phyloP scores from a whole-genome alignment of 1,140 invertebrate species.

The Elysia chlorotica region DNA sequence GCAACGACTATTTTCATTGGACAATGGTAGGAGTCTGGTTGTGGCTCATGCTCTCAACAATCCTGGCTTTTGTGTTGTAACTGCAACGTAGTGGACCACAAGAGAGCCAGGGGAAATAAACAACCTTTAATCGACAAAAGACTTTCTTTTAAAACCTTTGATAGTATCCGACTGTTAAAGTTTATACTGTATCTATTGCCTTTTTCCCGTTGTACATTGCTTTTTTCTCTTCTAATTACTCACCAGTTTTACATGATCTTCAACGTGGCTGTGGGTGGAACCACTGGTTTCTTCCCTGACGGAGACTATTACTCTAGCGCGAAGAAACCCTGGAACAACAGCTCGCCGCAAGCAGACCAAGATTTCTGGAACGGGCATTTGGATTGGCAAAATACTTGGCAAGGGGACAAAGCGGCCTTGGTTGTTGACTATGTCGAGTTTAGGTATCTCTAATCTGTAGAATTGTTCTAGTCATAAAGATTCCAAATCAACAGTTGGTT shows the following conservation, averaged over 20 bases:
- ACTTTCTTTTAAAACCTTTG: slow-evolving; percentile 1
- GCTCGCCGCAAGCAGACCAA: slow-evolving; percentile 3
- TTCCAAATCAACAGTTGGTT: no score
- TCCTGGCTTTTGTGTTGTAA: no score
- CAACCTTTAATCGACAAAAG: neutral
- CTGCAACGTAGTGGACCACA: no score
- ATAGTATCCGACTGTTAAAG: no score
- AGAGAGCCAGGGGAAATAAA: neutral
- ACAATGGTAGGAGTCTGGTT: no score
- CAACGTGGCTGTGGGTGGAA: slow-evolving; percentile 32
- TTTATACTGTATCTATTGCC: no score
- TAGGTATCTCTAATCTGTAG: no score
- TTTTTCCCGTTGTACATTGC: no score
- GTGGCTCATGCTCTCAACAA: no score
- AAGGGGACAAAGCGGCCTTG: slow-evolving; percentile 26
- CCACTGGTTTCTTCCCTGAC: slow-evolving; percentile 22
- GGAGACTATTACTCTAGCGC: slow-evolving; percentile 16
- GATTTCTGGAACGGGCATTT: slow-evolving; percentile 25
- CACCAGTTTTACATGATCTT: slow-evolving; percentile 31
- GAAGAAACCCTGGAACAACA: slow-evolving; percentile 21
- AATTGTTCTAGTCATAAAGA: no score
- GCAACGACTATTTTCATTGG: no score
- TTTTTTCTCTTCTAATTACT: neutral
- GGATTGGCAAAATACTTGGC: slow-evolving; percentile 25
- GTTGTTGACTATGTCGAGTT: slow-evolving; percentile 30